Conservation (phyloP, 2,888 invertebrate species). For the Thera britannica region DNA sequence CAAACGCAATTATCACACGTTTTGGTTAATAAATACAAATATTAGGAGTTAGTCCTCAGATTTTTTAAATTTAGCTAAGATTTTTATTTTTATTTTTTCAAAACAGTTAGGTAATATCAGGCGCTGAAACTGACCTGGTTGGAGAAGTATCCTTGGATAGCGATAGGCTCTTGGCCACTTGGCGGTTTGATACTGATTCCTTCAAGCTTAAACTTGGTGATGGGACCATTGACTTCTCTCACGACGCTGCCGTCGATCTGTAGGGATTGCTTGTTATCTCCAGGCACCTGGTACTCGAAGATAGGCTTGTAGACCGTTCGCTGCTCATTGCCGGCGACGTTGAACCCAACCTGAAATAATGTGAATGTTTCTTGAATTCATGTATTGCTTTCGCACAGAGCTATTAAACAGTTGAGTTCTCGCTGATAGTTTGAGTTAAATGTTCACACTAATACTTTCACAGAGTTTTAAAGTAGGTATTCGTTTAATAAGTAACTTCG, state of each 20-base stretch:
- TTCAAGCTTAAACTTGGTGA: conserved; percentile 84
- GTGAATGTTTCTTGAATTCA: neutral
- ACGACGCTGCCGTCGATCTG: conserved; percentile 82
- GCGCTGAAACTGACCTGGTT: conserved; percentile 34
- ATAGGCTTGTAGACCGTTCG: conserved; percentile 87
- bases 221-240: conserved; percentile 62
- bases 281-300: conserved; percentile 86
- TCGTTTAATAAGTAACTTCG: too few species aligned
- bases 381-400: neutral
- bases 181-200: conserved; percentile 79
- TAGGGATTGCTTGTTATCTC: conserved; percentile 72
- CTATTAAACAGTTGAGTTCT: too few species aligned
- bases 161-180: conserved; percentile 66
- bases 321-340: conserved; percentile 81
- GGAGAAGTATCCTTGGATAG: conserved; percentile 80
- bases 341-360: conserved; percentile 79
- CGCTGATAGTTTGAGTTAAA: too few species aligned
- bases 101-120: neutral
- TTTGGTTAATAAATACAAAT: too few species aligned
- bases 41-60: too few species aligned
- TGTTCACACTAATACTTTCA: too few species aligned
- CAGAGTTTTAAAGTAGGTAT: too few species aligned
- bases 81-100: too few species aligned
- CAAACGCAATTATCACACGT: too few species aligned
- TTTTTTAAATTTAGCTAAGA: too few species aligned